A percentile compares a stretch with the other conserved stretches of the same genome.
phyloP scores from a whole-genome alignment of 2,888 invertebrate species.

The Drosophila incognita region DNA sequence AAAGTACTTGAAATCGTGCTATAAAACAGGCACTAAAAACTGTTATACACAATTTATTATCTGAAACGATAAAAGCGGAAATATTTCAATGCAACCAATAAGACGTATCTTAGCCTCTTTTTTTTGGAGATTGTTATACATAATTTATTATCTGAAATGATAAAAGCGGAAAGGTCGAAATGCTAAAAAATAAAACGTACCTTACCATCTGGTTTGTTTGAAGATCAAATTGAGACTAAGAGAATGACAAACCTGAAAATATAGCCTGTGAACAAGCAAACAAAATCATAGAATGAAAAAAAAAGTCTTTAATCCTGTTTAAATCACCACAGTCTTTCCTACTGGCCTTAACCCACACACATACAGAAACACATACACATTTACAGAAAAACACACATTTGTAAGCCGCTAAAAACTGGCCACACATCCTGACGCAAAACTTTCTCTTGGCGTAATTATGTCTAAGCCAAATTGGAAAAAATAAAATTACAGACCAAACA shows the following conservation, averaged over 20 bases:
- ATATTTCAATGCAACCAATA: neutral
- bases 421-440: slow-evolving; percentile 47
- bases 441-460: slow-evolving; percentile 42
- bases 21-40: slow-evolving; percentile 20
- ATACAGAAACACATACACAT: neutral
- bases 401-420: slow-evolving; percentile 10
- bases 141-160: neutral
- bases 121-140: neutral
- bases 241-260: neutral
- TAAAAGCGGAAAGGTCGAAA: neutral
- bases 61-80: neutral
- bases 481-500: neutral
- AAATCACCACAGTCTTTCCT: slow-evolving; percentile 12
- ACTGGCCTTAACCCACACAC: slow-evolving; percentile 9
- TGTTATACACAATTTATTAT: neutral
- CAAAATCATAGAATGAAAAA: neutral
- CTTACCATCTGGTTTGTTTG: neutral
- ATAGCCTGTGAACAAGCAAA: too few relatives aligned
- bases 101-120: neutral
- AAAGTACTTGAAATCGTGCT: neutral
- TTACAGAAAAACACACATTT: neutral
- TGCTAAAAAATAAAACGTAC: too few relatives aligned
- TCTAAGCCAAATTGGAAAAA: slow-evolving; percentile 20
- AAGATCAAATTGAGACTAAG: neutral
- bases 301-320: slow-evolving; percentile 3